Conservation (phyloP, 2,888 invertebrate genomes). For the Mongoloraphidia duomilia region DNA sequence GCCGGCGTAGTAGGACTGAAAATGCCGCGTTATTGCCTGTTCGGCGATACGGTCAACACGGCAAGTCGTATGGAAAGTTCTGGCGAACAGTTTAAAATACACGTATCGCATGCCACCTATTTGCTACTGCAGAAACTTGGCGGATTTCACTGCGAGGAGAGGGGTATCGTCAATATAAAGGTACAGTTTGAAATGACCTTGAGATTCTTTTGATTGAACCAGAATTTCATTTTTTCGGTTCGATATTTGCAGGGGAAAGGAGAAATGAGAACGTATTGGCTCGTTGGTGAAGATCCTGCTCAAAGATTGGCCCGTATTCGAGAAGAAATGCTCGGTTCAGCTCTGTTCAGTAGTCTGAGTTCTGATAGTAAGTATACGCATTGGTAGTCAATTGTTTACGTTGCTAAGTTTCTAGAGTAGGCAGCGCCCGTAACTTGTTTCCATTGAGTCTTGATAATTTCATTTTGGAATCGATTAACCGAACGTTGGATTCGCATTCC, state of each 20-base stretch:
- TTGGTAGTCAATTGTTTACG: neutral
- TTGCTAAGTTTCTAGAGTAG: neutral
- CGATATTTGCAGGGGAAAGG: constrained; percentile 62
- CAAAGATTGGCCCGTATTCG: constrained; percentile 30
- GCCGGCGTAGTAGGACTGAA: constrained; percentile 87
- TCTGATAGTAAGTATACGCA: constrained; percentile 28
- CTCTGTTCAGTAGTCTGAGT: constrained; percentile 29
- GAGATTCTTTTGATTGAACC: constrained; percentile 14
- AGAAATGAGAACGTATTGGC: constrained; percentile 78
- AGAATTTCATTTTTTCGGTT: no score
- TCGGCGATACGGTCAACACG: constrained; percentile 86
- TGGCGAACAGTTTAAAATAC: constrained; percentile 79
- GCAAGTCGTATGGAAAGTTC: constrained; percentile 86
- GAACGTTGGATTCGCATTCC: no score
- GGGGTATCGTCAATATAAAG: constrained; percentile 89
- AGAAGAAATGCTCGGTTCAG: constrained; percentile 29
- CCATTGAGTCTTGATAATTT: no score
- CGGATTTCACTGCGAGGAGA: constrained; percentile 64
- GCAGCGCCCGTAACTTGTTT: no score
- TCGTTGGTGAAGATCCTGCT: constrained; percentile 52
- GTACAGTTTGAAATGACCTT: constrained; percentile 28
- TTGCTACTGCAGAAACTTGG: constrained; percentile 70
- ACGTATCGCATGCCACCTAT: constrained; percentile 81
- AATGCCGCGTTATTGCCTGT: constrained; percentile 88
- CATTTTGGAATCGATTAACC: no score